Evolutionary conservation across 2,797 vertebrate genomes (phyloP).

Genomic region (Sebastolobus alascanus): DNA sequence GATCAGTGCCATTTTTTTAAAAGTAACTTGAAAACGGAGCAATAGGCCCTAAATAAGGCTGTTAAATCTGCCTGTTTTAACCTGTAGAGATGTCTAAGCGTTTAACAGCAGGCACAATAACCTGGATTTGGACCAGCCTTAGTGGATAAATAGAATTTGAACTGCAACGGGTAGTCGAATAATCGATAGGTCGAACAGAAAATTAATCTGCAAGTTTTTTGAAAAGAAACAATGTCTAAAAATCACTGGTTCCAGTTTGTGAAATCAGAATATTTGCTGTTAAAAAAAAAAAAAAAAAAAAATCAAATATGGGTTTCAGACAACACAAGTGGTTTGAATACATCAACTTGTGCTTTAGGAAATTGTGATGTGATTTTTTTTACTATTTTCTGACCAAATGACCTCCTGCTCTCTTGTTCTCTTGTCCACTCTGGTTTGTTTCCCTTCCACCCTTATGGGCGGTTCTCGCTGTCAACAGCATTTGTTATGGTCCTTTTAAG

Average conservation of each 20-base stretch:
- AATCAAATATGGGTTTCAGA: too few species aligned
- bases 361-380: too few species aligned
- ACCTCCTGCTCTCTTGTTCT: not conserved
- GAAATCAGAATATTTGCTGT: too few species aligned
- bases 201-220: accelerated
- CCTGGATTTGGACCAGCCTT: not conserved
- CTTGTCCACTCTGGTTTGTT: not conserved
- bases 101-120: not conserved
- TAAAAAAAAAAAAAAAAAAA: too few species aligned
- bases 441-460: not conserved
- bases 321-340: too few species aligned
- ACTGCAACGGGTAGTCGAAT: not conserved
- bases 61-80: not conserved
- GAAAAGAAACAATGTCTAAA: too few species aligned
- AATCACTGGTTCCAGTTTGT: not conserved
- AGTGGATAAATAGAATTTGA: not conserved
- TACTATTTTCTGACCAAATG: not conserved
- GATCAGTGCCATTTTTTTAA: not conserved
- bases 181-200: not conserved
- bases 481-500: not conserved
- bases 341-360: too few species aligned
- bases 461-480: not conserved
- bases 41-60: not conserved
- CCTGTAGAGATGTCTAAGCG: not conserved
- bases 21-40: not conserved